Conservation (phyloP, 2,797 vertebrate species). For the Trematomus bernacchii region DNA sequence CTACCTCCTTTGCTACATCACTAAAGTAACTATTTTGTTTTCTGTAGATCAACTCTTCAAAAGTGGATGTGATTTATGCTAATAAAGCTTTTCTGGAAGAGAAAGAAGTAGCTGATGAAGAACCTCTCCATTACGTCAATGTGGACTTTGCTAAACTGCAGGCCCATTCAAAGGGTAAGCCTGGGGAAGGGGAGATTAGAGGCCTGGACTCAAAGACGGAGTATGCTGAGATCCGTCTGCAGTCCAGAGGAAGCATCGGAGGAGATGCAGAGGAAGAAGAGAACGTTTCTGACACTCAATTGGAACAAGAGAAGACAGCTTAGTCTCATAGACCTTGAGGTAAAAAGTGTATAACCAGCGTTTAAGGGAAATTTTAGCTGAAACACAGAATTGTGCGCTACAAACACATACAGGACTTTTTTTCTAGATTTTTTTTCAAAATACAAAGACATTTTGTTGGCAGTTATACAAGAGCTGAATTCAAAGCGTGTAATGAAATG, state of each 20-base stretch:
- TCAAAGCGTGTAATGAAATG: not conserved
- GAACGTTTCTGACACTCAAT: constrained; percentile 4
- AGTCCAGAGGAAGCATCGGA: not conserved
- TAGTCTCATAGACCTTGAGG: constrained; percentile 3
- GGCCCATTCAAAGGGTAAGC: constrained; percentile 5
- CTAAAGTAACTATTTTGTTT: constrained; percentile 14
- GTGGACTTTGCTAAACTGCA: constrained; percentile 51
- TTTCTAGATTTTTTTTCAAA: constrained; percentile 16
- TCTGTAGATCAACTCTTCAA: constrained; percentile 36
- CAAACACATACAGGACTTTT: not conserved
- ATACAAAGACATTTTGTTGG: not conserved
- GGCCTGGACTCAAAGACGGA: constrained; percentile 47
- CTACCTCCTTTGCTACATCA: not conserved
- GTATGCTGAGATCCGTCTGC: constrained; percentile 45
- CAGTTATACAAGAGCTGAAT: not conserved
- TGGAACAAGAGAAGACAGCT: not conserved
- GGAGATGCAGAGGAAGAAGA: constrained; percentile 13
- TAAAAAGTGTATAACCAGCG: constrained; percentile 16
- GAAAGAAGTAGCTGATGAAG: constrained; percentile 3
- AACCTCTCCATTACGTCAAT: constrained; percentile 34
- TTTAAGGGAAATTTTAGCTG: not conserved
- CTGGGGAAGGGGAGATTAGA: constrained; percentile 29
- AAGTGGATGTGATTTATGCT: constrained; percentile 36
- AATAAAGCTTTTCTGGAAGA: constrained; percentile 39
- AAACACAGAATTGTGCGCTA: constrained; percentile 12